Evolutionary conservation across 2,888 invertebrate genomes (phyloP).

Genomic region (Apocheima hispidaria): DNA sequence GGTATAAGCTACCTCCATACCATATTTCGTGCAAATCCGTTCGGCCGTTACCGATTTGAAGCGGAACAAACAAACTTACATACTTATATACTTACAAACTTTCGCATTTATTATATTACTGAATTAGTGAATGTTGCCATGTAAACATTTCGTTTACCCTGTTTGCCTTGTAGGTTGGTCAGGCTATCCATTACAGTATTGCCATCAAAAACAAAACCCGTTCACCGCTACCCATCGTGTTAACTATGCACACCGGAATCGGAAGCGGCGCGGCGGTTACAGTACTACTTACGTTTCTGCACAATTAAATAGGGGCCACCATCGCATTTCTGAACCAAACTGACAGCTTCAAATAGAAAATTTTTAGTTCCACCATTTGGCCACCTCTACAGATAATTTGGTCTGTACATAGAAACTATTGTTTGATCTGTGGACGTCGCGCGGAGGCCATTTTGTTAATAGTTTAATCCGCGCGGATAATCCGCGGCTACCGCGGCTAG

Average conservation of each 20-base stretch:
- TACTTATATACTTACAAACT: no score
- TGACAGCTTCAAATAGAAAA: neutral
- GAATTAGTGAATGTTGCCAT: neutral
- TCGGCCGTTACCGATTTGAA: no score
- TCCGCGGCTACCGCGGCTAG: conserved; percentile 52
- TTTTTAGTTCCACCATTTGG: neutral
- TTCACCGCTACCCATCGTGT: conserved; percentile 44
- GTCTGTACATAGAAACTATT: conserved; percentile 45
- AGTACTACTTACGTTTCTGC: conserved; percentile 31
- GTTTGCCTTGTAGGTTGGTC: neutral
- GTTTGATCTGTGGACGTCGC: conserved; percentile 38
- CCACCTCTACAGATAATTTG: neutral
- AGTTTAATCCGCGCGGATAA: conserved; percentile 77
- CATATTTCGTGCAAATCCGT: no score
- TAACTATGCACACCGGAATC: conserved; percentile 51
- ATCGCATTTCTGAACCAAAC: neutral
- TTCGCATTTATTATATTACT: no score
- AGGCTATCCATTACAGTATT: conserved; percentile 5
- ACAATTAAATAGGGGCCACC: no score
- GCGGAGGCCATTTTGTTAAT: conserved; percentile 74
- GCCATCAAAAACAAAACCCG: conserved; percentile 36
- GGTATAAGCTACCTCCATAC: no score
- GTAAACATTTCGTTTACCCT: neutral
- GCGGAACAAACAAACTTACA: no score
- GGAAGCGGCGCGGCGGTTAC: neutral